Conservation (phyloP, 1,140 invertebrate genomes). For the Gerris buenoi region DNA sequence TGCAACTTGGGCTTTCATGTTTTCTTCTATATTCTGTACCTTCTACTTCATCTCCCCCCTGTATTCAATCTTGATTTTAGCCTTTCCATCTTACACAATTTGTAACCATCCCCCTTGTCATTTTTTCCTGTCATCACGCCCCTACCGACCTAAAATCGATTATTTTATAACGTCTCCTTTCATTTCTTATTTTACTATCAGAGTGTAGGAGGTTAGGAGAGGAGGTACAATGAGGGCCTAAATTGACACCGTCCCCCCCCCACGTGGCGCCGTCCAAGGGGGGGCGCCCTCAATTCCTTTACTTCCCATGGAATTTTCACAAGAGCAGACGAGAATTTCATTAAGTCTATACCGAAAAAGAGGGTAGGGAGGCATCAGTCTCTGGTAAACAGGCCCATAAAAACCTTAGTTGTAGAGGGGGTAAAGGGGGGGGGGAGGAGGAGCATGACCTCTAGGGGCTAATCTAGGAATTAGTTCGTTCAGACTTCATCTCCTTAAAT, state of each 20-base stretch:
- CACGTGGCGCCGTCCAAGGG: neutral
- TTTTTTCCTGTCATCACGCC: too few species aligned
- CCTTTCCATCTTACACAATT: too few species aligned
- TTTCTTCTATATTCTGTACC: too few species aligned
- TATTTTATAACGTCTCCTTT: too few species aligned
- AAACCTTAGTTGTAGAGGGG: neutral
- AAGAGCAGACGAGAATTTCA: neutral
- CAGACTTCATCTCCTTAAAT: neutral
- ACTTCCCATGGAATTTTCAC: neutral
- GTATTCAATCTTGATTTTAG: too few species aligned
- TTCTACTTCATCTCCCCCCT: too few species aligned
- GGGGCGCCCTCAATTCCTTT: neutral
- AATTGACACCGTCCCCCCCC: neutral
- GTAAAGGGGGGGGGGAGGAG: neutral
- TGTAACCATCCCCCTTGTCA: too few species aligned
- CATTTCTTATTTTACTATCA: too few species aligned
- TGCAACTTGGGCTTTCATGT: too few species aligned
- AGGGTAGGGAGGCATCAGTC: neutral
- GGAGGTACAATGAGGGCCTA: too few species aligned
- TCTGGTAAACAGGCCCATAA: neutral
- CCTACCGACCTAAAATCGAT: too few species aligned
- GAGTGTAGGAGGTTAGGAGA: too few species aligned
- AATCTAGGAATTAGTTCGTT: neutral
- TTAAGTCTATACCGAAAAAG: neutral
- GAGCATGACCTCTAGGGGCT: neutral